Conservation (phyloP, 2,113 vertebrate species). For the Oceanites oceanicus region DNA sequence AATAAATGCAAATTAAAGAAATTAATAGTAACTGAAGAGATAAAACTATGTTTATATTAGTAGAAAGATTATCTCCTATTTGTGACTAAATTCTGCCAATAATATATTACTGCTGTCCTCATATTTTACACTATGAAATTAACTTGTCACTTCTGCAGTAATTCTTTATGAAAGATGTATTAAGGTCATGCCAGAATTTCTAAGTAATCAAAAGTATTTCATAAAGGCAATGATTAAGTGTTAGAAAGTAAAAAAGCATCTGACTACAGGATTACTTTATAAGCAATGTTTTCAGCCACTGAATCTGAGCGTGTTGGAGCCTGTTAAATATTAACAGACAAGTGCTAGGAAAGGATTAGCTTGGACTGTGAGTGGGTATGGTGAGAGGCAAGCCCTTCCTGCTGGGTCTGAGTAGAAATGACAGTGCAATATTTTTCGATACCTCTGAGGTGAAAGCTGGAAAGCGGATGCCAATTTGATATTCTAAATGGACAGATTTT, state of each 20-base stretch:
- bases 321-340: not conserved
- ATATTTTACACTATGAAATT: slow-evolving; percentile 9
- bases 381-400: not conserved
- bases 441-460: not conserved
- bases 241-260: not conserved
- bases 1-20: not conserved
- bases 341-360: not conserved
- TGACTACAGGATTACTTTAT: not conserved
- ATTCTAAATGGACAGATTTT: not conserved
- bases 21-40: not conserved
- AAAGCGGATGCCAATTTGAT: not conserved
- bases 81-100: not conserved
- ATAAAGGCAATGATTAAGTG: not conserved
- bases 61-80: not conserved
- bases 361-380: not conserved
- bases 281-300: not conserved
- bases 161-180: not conserved
- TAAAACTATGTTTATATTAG: not conserved
- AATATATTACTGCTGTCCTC: not conserved
- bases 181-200: slow-evolving; percentile 12
- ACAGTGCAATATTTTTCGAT: not conserved
- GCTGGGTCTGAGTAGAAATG: not conserved
- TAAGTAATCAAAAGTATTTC: slow-evolving; percentile 28
- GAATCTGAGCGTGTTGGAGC: not conserved
- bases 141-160: not conserved